Conservation (phyloP, 2,797 vertebrate species). For the Onychomys arenicola region DNA sequence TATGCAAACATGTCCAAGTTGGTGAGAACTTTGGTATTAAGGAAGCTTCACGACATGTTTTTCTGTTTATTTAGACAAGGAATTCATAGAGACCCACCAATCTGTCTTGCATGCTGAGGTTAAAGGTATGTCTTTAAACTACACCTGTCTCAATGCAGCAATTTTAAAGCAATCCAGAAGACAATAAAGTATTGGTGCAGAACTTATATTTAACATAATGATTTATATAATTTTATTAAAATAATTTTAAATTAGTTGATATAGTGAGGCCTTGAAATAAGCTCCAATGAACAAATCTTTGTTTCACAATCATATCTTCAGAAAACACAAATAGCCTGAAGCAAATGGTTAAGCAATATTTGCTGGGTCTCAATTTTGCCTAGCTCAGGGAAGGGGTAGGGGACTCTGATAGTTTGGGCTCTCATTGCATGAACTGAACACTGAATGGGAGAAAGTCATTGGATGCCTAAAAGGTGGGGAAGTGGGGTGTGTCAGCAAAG, state of each 20-base stretch:
- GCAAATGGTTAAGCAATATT: background rate
- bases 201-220: background rate
- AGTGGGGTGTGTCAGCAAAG: background rate
- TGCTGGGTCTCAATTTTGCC: background rate
- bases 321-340: background rate
- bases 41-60: background rate
- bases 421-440: background rate
- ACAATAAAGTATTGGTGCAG: background rate
- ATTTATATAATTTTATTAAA: background rate
- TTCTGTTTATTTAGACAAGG: background rate
- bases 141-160: background rate
- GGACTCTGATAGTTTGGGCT: background rate
- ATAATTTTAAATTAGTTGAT: background rate
- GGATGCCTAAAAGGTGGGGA: background rate
- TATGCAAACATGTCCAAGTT: background rate
- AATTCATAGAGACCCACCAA: background rate
- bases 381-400: background rate
- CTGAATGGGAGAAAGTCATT: background rate
- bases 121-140: background rate
- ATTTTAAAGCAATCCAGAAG: constrained; percentile 37
- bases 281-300: background rate
- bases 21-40: background rate
- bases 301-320: constrained; percentile 25
- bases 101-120: background rate
- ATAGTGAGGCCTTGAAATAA: constrained; percentile 17